Evolutionary conservation across 35 echinoderm and acorn worm genomes (phyloP).

Genomic region (Apostichopus parvimensis): DNA sequence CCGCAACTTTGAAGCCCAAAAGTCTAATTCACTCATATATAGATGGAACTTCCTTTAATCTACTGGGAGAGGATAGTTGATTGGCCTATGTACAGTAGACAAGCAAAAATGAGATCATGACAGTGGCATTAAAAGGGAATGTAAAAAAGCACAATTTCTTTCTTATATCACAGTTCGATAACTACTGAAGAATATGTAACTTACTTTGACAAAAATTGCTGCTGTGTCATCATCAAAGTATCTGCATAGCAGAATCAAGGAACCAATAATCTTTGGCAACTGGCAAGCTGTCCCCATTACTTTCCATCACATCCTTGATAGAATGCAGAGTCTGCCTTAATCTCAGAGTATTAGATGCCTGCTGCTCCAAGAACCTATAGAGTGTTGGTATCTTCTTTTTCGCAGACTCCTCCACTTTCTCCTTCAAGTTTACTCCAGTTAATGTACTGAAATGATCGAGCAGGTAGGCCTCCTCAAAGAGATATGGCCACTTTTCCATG

Average conservation of each 20-base stretch:
- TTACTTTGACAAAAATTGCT: background rate
- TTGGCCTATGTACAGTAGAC: too few species aligned
- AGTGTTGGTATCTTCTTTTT: slow-evolving; percentile 1
- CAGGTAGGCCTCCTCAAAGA: slow-evolving; percentile 15
- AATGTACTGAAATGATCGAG: slow-evolving; percentile 6
- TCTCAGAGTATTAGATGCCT: background rate
- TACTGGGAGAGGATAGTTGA: too few species aligned
- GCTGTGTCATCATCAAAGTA: too few species aligned
- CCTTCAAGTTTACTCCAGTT: too few species aligned
- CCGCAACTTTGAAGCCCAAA: too few species aligned
- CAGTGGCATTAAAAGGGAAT: too few species aligned
- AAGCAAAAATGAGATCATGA: too few species aligned
- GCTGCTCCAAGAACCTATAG: slow-evolving; percentile 12
- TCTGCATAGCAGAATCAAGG: background rate
- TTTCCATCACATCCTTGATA: background rate
- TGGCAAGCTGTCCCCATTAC: background rate
- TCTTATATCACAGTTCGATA: too few species aligned
- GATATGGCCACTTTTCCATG: background rate
- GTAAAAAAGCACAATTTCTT: too few species aligned
- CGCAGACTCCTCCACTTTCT: slow-evolving; percentile 13
- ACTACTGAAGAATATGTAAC: background rate
- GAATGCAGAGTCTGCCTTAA: background rate
- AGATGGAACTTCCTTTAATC: too few species aligned
- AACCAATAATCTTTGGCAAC: background rate
- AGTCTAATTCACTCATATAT: too few species aligned